Base-by-base conservation (phyloP, 1,140 invertebrate species). In the Drosophila lowei region DNA sequence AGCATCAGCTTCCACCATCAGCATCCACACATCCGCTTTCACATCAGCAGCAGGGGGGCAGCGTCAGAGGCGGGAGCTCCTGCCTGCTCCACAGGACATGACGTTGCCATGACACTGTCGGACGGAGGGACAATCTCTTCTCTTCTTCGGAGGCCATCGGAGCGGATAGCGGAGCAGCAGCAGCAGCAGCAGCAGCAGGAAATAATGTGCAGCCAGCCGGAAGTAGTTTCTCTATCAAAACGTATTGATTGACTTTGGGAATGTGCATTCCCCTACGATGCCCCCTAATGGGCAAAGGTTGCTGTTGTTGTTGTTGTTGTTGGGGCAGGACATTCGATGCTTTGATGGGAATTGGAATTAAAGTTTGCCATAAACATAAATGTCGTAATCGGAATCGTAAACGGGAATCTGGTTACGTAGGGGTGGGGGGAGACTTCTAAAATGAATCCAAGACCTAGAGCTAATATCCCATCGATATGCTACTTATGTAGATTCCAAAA, bases 141-240 rank as follows among this genome's bases (percentile, higher is more conserved):
- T 13, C 9, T 38, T 38, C 11, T 13, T 13, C 11, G 11, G 34
- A 46, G 58, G 58, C 55, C 59, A 68, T 56, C 64, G 43, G 30
- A 72, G 34, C 9, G 30, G 9, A 34, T 34, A 34, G 30, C 7
- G 28, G 28, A 30, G 28, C 8, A 30, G 28, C 28, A 30, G 28
- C 7, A 28, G 25, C 21, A 30, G 28, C 8, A 30, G 8, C 28
- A 9, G 28, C 30, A 34, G 62, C 73, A 73, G 78, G 73, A 80
- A 78, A 83, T 83, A 75, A 83, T 78, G 79, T 78, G 56, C 79
- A 83, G 49, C 57, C 70, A 84, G 58, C 64, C 71, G 79, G 74
- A 83, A 83, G 70, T 83, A 78, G 79, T 83, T 78, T 75, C 79
- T 83, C 70, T 70, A 83, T 83, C 61, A 63, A 66, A 84, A 65